phyloP scores from a whole-genome alignment of 2,113 vertebrate genomes.

The Poeciliopsis turrubarensis region DNA sequence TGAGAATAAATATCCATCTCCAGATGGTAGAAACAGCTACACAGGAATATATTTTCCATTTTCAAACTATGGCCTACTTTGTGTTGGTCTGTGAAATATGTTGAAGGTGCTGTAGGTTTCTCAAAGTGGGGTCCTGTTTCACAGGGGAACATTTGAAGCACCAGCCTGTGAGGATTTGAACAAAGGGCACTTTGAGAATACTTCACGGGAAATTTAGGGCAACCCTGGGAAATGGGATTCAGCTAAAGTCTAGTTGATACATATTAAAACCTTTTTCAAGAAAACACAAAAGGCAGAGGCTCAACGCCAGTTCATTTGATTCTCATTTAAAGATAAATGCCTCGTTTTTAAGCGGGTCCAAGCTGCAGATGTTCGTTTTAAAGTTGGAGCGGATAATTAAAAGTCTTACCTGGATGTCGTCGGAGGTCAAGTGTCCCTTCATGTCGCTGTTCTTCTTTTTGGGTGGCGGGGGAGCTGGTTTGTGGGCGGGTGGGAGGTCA shows the following conservation, averaged over 20 bases:
- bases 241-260: background rate
- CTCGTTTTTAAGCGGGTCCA: background rate
- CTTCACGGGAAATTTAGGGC: background rate
- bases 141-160: too few species aligned
- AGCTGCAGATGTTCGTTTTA: background rate
- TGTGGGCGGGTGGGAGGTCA: constrained; percentile 86
- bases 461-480: constrained; percentile 83
- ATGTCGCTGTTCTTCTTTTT: constrained; percentile 86
- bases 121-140: too few species aligned
- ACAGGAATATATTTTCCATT: too few species aligned
- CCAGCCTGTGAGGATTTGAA: too few species aligned
- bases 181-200: too few species aligned
- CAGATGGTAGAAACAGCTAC: background rate
- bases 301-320: background rate
- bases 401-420: constrained; percentile 88
- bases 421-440: constrained; percentile 86
- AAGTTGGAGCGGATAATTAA: background rate
- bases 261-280: background rate
- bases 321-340: background rate
- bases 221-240: background rate
- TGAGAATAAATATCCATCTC: background rate
- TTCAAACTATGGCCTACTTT: too few species aligned
- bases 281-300: background rate
- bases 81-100: too few species aligned
- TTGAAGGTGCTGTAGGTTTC: too few species aligned